A percentile compares a stretch with the other conserved stretches of the same genome.
phyloP scores from a whole-genome alignment of 2,113 vertebrate species.

The Pelmatolapia mariae region DNA sequence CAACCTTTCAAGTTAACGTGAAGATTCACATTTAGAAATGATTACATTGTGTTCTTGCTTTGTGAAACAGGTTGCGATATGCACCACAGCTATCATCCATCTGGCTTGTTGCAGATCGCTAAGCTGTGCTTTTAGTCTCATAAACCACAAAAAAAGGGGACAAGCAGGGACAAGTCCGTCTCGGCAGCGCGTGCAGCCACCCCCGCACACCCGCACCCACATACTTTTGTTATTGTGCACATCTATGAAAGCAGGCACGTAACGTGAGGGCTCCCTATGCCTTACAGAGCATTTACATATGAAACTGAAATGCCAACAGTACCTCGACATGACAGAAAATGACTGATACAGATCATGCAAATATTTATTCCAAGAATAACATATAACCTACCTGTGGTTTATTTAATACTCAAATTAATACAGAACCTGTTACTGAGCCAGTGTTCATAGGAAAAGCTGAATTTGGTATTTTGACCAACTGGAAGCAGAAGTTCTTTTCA shows the following conservation, averaged over 20 bases:
- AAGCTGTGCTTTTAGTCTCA: background rate
- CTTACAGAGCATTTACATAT: background rate
- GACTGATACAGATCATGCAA: background rate
- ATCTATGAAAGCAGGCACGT: background rate
- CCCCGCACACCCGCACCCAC: background rate
- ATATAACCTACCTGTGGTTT: background rate
- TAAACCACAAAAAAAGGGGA: background rate
- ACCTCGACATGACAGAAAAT: background rate
- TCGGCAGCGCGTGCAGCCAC: accelerated
- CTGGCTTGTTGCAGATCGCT: background rate
- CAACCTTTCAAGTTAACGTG: background rate
- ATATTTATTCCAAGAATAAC: background rate
- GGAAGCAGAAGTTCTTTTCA: background rate
- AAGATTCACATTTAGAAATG: background rate
- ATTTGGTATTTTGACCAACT: background rate
- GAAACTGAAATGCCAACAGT: background rate
- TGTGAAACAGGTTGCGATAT: background rate
- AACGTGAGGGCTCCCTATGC: background rate
- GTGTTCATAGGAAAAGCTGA: background rate
- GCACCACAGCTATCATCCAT: background rate
- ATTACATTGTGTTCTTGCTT: background rate
- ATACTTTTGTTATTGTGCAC: background rate
- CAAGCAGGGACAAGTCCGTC: background rate
- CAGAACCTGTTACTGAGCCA: background rate
- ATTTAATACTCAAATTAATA: background rate